Percentiles rank a stretch among this genome's conserved stretches.
These are phyloP conservation scores for Anabacerthia variegaticeps DNA, from an alignment of 2,797 vertebrate species.

Conservation along the genomic window DNA sequence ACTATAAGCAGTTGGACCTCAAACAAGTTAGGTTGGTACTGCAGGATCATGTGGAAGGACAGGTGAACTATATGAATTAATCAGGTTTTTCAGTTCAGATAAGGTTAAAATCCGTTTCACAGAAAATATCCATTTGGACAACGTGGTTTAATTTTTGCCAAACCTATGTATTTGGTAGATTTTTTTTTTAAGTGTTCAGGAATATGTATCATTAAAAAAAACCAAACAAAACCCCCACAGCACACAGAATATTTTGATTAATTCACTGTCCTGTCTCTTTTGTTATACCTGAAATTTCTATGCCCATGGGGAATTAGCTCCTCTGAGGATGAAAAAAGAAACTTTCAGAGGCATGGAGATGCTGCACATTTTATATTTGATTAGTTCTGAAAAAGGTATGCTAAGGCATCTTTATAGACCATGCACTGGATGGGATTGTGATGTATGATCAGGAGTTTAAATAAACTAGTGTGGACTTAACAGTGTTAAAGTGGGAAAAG, in stretches of 20 bases:
- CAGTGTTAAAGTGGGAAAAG: not conserved
- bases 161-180: not conserved
- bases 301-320: not conserved
- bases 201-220: not conserved
- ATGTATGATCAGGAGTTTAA: not conserved
- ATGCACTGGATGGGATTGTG: not conserved
- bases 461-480: not conserved
- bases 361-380: not conserved
- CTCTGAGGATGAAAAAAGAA: not conserved
- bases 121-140: not conserved
- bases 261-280: not conserved
- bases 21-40: not conserved
- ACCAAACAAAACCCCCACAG: rapidly evolving
- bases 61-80: not conserved
- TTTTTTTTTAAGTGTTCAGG: not conserved
- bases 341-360: not conserved
- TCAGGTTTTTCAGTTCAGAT: not conserved
- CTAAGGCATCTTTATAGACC: not conserved
- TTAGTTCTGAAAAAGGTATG: not conserved
- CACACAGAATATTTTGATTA: not conserved
- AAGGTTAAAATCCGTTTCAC: not conserved
- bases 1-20: not conserved
- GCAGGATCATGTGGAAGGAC: not conserved
- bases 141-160: not conserved
- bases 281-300: not conserved